A percentile compares a stretch with the other conserved stretches of the same genome.
phyloP scores from a whole-genome alignment of 2,113 vertebrate species.

The Heterocephalus glaber region DNA sequence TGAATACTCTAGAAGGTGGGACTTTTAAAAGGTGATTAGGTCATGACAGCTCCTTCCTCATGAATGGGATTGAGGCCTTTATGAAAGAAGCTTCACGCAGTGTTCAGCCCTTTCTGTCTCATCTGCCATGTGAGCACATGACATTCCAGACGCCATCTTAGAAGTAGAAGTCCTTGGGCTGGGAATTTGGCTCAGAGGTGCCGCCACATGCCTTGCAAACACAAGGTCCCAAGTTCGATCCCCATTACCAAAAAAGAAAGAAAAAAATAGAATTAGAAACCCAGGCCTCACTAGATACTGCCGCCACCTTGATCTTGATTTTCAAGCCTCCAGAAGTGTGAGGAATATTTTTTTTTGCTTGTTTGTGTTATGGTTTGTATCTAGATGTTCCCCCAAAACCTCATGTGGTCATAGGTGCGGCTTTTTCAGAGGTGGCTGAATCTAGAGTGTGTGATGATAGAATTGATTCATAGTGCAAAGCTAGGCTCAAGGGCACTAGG shows the following conservation, averaged over 20 bases:
- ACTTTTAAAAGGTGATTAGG: neutral
- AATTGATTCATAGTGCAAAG: too few species aligned
- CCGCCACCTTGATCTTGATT: neutral
- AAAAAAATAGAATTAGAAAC: neutral
- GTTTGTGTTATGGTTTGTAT: too few species aligned
- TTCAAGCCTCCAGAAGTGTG: neutral
- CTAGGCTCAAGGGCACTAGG: too few species aligned
- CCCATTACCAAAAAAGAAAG: too few species aligned
- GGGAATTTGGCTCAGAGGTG: too few species aligned
- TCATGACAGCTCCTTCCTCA: neutral
- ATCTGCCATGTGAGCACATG: neutral
- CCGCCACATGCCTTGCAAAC: too few species aligned
- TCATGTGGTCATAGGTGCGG: too few species aligned
- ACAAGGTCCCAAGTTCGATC: too few species aligned
- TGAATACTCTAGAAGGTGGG: neutral
- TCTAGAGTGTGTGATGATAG: too few species aligned
- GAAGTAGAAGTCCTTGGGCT: too few species aligned
- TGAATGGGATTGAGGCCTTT: neutral
- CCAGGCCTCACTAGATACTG: neutral
- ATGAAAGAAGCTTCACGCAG: neutral
- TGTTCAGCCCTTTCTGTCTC: neutral
- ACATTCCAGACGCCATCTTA: neutral
- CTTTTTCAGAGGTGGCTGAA: too few species aligned
- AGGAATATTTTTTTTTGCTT: neutral
- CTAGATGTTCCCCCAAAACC: too few species aligned